Evolutionary conservation across 1,140 invertebrate genomes (phyloP).

Genomic region (Schlechtendalia chinensis): DNA sequence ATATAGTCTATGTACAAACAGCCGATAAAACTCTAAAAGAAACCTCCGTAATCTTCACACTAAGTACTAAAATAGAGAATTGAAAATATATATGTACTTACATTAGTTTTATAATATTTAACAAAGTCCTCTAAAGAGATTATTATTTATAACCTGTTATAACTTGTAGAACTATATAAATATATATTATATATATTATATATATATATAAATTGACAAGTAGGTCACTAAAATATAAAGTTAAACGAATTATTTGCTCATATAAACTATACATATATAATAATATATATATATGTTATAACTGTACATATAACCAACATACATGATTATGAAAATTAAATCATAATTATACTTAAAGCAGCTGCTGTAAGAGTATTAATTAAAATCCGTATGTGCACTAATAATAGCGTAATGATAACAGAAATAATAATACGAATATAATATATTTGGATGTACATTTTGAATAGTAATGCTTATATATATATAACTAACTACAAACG

Average conservation of each 20-base stretch:
- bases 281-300: too few relatives aligned
- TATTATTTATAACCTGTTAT: constrained; percentile 7
- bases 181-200: background rate
- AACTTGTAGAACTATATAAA: background rate
- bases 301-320: too few relatives aligned
- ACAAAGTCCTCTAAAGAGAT: background rate
- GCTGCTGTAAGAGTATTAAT: background rate
- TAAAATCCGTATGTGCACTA: background rate
- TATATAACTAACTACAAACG: too few relatives aligned
- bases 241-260: background rate
- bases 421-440: too few relatives aligned
- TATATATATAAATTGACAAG: background rate
- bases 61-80: background rate
- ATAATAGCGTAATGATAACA: too few relatives aligned
- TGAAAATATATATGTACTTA: background rate
- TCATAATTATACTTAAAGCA: background rate
- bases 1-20: too few relatives aligned
- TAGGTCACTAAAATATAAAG: background rate
- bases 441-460: too few relatives aligned
- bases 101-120: background rate
- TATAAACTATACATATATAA: background rate
- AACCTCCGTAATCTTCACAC: background rate
- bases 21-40: background rate
- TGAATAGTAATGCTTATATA: too few relatives aligned
- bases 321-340: background rate